A percentile compares a stretch with the other conserved stretches of the same genome.
Conservation (phyloP, 2,888 invertebrate genomes). For the Strigamia maritima region DNA sequence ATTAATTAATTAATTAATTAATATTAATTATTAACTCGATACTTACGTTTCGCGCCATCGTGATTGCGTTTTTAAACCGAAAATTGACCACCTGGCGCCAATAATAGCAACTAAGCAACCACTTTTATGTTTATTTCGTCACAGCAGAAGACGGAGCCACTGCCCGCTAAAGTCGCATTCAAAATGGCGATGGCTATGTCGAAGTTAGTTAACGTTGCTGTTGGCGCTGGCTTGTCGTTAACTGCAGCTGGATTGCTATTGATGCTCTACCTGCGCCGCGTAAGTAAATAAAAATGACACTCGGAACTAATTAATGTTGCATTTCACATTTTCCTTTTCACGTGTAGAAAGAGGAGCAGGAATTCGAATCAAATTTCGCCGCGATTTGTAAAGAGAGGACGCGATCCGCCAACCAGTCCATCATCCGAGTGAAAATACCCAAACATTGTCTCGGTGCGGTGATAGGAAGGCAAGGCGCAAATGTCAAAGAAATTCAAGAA, state of each 20-base stretch:
- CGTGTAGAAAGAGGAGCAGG: not conserved
- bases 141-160: no score
- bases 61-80: no score
- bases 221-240: not conserved
- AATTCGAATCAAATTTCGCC: not conserved
- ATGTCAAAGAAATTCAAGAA: conserved; percentile 70
- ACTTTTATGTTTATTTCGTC: no score
- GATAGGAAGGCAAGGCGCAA: conserved; percentile 68
- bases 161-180: no score
- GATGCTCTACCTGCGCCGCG: not conserved
- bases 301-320: not conserved
- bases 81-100: no score
- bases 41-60: no score
- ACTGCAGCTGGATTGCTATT: not conserved
- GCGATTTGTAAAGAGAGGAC: not conserved
- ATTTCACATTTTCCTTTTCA: not conserved
- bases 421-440: conserved; percentile 47
- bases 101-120: no score
- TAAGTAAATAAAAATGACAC: not conserved
- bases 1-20: no score
- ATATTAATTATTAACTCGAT: no score
- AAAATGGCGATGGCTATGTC: not conserved
- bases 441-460: conserved; percentile 52
- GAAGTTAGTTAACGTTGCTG: not conserved
- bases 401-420: not conserved